Base-by-base conservation (phyloP, 2,113 vertebrate genomes). In the Lamprotornis superbus region DNA sequence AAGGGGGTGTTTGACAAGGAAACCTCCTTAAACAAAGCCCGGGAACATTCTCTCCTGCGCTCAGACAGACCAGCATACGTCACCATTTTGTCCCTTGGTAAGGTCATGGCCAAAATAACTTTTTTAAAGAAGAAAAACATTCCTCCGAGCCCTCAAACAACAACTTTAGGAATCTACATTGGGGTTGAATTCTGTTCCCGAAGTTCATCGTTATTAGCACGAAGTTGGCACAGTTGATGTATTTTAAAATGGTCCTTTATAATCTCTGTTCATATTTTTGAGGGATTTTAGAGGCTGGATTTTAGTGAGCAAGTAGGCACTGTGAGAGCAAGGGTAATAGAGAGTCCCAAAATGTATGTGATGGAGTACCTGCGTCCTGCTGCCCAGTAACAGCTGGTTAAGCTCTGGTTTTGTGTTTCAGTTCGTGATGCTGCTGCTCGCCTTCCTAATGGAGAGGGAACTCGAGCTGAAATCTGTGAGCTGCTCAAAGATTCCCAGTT, bases 1-100 rank as follows among this genome's bases (percentile, higher is more conserved):
- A 99, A 99, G 95, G 99, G 99, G 0, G 99, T 99, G 33, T 99
- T 99, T 67, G 99, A 99, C 97, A 99, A 99, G 97, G 99, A 99
- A 97, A 99, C 99, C 17, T 99, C 99, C 1, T 97, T 99, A 44
- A 99, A 99, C 98, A 99, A 99, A 98, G 99, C 99, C 53, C 98
- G 99, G 28, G 99, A 99, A 84, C 99, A 99, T 94, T 99, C 99
- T 3, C 97, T 99, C 79, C 98, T 99, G 76, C 99, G 99, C 74
- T 99, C 99, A 0, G 99, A 99, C 97, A 97, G 99, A 7, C 99
- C 99, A 0, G 99, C 99, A 1, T 99, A 99, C 3, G 99, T 99
- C 96, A 99, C 99, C 96, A 99, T 99, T 90, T 97, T 99, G 65
- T 99, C 99, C 59, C 98, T 99, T 5, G 99, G 99, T 99, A 97